A percentile compares a stretch with the other conserved stretches of the same genome.
Conservation (phyloP, 2,888 invertebrate genomes). For the Eilema sororculum region DNA sequence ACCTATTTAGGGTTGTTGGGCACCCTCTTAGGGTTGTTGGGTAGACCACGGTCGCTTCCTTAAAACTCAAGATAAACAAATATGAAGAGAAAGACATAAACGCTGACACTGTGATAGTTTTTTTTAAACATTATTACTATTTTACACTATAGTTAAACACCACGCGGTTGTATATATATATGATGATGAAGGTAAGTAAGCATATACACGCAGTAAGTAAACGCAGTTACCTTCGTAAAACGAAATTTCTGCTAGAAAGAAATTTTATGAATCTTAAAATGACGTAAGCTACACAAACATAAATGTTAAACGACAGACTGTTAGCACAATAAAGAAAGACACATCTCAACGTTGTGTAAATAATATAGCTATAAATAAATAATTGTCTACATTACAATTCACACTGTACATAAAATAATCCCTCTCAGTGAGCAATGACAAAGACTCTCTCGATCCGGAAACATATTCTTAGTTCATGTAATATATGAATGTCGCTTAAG, state of each 20-base stretch:
- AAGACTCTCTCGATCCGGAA: slow-evolving; percentile 81
- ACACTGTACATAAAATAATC: slow-evolving; percentile 64
- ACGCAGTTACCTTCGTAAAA: neutral
- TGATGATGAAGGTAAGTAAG: too few species aligned
- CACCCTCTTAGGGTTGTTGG: too few species aligned
- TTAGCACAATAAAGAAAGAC: slow-evolving; percentile 32
- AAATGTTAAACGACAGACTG: slow-evolving; percentile 26
- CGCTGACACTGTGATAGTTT: too few species aligned
- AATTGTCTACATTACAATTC: slow-evolving; percentile 53
- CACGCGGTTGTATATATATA: too few species aligned
- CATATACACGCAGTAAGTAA: too few species aligned
- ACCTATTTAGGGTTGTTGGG: too few species aligned
- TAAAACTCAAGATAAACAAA: neutral
- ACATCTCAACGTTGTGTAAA: slow-evolving; percentile 44
- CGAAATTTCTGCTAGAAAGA: neutral
- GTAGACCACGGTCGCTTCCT: neutral
- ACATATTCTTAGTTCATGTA: slow-evolving; percentile 81
- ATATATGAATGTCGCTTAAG: slow-evolving; percentile 84
- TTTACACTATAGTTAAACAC: too few species aligned
- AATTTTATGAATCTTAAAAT: slow-evolving; percentile 3
- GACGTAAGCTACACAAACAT: slow-evolving; percentile 16
- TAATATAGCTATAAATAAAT: slow-evolving; percentile 50
- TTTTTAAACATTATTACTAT: too few species aligned
- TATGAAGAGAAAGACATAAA: neutral
- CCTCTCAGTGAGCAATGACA: slow-evolving; percentile 67